phyloP scores from a whole-genome alignment of 2,888 invertebrate genomes.

The Pandemis heparana region DNA sequence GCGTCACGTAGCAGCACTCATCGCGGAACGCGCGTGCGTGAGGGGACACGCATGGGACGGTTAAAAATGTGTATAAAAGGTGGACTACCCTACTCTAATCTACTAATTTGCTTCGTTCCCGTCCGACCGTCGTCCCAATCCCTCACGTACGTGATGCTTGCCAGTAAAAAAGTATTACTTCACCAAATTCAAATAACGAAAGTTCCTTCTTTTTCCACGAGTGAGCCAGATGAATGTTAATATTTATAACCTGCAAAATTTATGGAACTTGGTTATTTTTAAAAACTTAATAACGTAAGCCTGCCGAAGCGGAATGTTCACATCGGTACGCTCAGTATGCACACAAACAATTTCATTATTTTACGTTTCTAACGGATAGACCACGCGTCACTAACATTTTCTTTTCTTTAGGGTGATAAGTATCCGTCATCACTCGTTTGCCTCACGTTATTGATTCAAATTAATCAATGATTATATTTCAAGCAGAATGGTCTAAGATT shows the following conservation, averaged over 20 bases:
- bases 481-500: too few relatives aligned
- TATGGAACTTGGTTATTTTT: background rate
- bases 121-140: conserved; percentile 21
- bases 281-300: background rate
- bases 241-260: conserved; percentile 2
- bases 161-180: conserved; percentile 6
- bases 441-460: too few relatives aligned
- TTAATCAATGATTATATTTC: too few relatives aligned
- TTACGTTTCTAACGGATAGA: too few relatives aligned
- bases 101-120: conserved; percentile 24
- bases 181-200: conserved; percentile 11
- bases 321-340: too few relatives aligned
- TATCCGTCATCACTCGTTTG: too few relatives aligned
- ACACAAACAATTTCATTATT: too few relatives aligned
- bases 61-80: conserved; percentile 31
- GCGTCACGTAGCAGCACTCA: conserved; percentile 22
- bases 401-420: too few relatives aligned
- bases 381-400: too few relatives aligned
- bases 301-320: too few relatives aligned
- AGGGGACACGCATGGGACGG: conserved; percentile 1
- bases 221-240: conserved; percentile 7
- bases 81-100: conserved; percentile 31
- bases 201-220: conserved; percentile 2
- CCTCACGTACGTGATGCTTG: conserved; percentile 31
- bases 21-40: conserved; percentile 12